phyloP scores from a whole-genome alignment of 2,888 invertebrate species.

The Noctua janthina region DNA sequence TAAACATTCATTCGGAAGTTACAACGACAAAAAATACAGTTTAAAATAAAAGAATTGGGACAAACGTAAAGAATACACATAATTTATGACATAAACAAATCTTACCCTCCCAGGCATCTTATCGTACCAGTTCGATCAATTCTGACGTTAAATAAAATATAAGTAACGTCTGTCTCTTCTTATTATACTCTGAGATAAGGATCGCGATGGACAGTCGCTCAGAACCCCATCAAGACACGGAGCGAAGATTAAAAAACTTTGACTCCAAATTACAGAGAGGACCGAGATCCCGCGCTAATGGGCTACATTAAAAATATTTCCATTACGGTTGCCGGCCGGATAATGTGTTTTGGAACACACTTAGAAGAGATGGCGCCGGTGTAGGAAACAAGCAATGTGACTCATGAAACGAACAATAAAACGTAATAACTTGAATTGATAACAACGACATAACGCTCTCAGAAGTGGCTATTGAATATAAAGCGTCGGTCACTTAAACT shows the following conservation, averaged over 20 bases:
- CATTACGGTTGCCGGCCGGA: slow-evolving; percentile 81
- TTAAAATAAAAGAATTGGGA: slow-evolving; percentile 61
- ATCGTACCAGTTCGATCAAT: slow-evolving; percentile 87
- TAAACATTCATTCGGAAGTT: slow-evolving; percentile 50
- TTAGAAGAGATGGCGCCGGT: slow-evolving; percentile 72
- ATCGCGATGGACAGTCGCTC: slow-evolving; percentile 88
- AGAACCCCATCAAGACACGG: slow-evolving; percentile 87
- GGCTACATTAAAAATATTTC: slow-evolving; percentile 88
- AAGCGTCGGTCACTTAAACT: slow-evolving; percentile 66
- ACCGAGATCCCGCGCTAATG: slow-evolving; percentile 86
- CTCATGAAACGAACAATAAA: slow-evolving; percentile 71
- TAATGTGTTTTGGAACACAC: slow-evolving; percentile 78
- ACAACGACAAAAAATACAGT: slow-evolving; percentile 27
- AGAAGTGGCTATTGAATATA: slow-evolving; percentile 69
- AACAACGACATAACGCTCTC: slow-evolving; percentile 60
- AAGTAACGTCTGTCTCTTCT: slow-evolving; percentile 89
- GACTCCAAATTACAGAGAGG: slow-evolving; percentile 87
- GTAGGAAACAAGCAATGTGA: slow-evolving; percentile 74
- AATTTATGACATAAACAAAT: slow-evolving; percentile 88
- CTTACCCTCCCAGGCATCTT: slow-evolving; percentile 80
- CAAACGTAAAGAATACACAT: slow-evolving; percentile 77
- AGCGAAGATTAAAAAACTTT: slow-evolving; percentile 85
- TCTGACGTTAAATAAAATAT: slow-evolving; percentile 89
- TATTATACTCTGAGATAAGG: slow-evolving; percentile 88
- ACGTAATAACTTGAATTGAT: slow-evolving; percentile 69